Evolutionary conservation across 2,888 invertebrate species (phyloP).

Genomic region (Mythimna albipuncta): DNA sequence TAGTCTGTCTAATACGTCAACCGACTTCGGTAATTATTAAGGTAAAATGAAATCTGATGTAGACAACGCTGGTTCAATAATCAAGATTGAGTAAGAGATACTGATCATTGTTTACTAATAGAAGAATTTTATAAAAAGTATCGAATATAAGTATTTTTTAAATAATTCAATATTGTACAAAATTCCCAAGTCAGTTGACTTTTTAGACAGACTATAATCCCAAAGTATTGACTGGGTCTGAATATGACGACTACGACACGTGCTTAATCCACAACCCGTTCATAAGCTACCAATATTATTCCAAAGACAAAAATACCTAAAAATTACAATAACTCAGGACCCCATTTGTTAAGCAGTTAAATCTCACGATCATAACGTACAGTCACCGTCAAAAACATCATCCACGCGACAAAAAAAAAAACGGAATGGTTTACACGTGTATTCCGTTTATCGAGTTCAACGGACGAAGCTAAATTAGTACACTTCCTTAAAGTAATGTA

Average conservation of each 20-base stretch:
- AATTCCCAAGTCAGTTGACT: no score
- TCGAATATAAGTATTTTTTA: no score
- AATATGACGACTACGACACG: slow-evolving; percentile 13
- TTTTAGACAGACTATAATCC: no score
- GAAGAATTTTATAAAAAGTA: no score
- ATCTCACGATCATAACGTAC: slow-evolving; percentile 35
- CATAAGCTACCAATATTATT: slow-evolving; percentile 46
- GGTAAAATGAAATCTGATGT: no score
- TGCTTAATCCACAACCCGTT: slow-evolving; percentile 13
- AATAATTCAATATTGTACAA: no score
- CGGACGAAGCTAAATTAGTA: slow-evolving; percentile 83
- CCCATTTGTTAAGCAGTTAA: slow-evolving; percentile 50
- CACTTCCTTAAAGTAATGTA: slow-evolving; percentile 76
- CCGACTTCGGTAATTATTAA: no score
- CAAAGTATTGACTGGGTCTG: no score
- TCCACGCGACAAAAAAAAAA: slow-evolving; percentile 57
- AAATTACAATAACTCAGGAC: slow-evolving; percentile 47
- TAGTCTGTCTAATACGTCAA: no score
- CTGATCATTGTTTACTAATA: no score
- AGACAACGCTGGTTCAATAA: no score
- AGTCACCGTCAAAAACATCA: slow-evolving; percentile 53
- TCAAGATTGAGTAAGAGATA: no score
- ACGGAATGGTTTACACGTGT: slow-evolving; percentile 77
- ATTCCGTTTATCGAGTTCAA: slow-evolving; percentile 78
- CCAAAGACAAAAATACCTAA: slow-evolving; percentile 54